phyloP scores from a whole-genome alignment of 2,797 vertebrate species.

The Percopsis omiscomaycus region DNA sequence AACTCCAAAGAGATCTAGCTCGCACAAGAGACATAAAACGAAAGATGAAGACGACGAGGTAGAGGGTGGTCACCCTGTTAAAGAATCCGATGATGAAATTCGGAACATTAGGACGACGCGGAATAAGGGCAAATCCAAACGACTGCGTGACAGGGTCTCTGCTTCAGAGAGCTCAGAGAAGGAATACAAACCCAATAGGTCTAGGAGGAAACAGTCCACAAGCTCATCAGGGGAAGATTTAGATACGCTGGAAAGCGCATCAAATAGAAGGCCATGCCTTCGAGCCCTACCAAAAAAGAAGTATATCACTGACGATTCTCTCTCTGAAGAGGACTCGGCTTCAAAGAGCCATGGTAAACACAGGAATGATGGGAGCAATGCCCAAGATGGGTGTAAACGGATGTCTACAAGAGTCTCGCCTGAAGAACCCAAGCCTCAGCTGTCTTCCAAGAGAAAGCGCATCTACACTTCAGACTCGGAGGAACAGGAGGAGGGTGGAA shows the following conservation, averaged over 20 bases:
- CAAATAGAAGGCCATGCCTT: slow-evolving; percentile 57
- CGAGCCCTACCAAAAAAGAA: slow-evolving; percentile 77
- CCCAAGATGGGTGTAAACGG: slow-evolving; percentile 31
- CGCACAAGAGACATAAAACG: slow-evolving; percentile 43
- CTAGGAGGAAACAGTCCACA: slow-evolving; percentile 57
- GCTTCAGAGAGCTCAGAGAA: slow-evolving; percentile 66
- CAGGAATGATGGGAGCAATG: slow-evolving; percentile 50
- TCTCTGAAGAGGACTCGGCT: slow-evolving; percentile 72
- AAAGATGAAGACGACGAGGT: slow-evolving; percentile 43
- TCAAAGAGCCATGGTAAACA: slow-evolving; percentile 35
- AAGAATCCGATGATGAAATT: slow-evolving; percentile 43
- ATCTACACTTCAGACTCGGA: slow-evolving; percentile 76
- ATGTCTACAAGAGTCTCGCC: slow-evolving; percentile 41
- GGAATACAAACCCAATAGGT: slow-evolving; percentile 61
- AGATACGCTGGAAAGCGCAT: slow-evolving; percentile 32
- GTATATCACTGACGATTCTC: slow-evolving; percentile 74
- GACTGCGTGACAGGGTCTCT: slow-evolving; percentile 23
- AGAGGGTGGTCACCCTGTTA: slow-evolving; percentile 54
- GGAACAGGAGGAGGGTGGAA: slow-evolving; percentile 42
- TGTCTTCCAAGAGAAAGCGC: slow-evolving; percentile 72
- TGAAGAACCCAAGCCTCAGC: slow-evolving; percentile 41
- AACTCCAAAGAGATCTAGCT: slow-evolving; percentile 55
- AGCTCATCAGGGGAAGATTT: slow-evolving; percentile 71
- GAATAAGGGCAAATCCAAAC: slow-evolving; percentile 59
- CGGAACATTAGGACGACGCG: slow-evolving; percentile 36